phyloP scores from a whole-genome alignment of 2,113 vertebrate species.

The Austrofundulus limnaeus region DNA sequence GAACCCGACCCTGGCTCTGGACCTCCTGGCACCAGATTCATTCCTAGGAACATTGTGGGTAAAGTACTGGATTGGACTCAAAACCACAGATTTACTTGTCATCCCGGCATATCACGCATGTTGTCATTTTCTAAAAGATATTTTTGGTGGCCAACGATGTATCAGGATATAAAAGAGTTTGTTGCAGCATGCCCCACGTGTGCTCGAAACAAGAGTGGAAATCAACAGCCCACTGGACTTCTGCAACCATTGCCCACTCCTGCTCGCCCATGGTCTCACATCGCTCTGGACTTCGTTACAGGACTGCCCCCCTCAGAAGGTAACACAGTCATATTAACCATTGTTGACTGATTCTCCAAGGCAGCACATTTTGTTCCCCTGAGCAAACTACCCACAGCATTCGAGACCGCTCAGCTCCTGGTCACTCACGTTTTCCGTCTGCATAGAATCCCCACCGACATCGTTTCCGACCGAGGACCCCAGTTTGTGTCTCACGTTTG shows the following conservation, averaged over 20 bases:
- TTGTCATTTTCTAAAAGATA: not conserved
- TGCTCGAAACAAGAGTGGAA: not conserved
- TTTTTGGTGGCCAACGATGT: not conserved
- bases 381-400: not conserved
- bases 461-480: not conserved
- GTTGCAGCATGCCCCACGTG: not conserved
- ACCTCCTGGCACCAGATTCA: not conserved
- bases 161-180: not conserved
- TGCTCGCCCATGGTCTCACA: not conserved
- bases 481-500: not conserved
- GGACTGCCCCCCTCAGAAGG: not conserved
- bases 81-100: not conserved
- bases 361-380: not conserved
- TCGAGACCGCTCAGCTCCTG: not conserved
- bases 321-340: not conserved
- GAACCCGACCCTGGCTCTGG: not conserved
- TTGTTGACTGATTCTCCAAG: not conserved
- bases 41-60: not conserved
- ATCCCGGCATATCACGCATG: not conserved
- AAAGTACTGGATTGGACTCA: not conserved
- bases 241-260: not conserved
- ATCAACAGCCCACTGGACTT: not conserved
- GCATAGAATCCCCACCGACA: not conserved
- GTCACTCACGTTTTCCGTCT: not conserved
- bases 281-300: not conserved